phyloP scores from a whole-genome alignment of 2,113 vertebrate species.

The Myotis yumanensis region DNA sequence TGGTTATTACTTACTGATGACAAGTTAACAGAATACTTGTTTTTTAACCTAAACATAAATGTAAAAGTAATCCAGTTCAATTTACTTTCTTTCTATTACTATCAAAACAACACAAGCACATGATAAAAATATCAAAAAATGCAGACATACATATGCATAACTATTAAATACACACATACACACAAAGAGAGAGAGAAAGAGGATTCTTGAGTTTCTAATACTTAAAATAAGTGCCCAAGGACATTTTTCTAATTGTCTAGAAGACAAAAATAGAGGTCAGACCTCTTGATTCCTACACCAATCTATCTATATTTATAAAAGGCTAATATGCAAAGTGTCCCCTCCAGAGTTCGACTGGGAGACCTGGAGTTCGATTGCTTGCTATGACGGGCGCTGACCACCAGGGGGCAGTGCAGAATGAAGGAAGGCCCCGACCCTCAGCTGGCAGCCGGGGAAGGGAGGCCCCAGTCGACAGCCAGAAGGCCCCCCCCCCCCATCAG shows the following conservation, averaged over 20 bases:
- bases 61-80: neutral
- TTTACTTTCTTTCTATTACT: neutral
- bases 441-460: too few species aligned
- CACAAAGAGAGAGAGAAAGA: neutral
- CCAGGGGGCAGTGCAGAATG: accelerated
- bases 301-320: neutral
- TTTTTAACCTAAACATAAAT: neutral
- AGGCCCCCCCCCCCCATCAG: too few species aligned
- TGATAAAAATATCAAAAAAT: neutral
- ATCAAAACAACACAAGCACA: neutral
- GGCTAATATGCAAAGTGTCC: too few species aligned
- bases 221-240: neutral
- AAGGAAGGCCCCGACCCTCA: too few species aligned
- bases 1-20: neutral
- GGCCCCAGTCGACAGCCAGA: too few species aligned
- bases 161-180: neutral
- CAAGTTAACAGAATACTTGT: neutral
- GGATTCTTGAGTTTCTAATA: neutral
- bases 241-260: neutral
- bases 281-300: neutral
- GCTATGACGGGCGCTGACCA: too few species aligned
- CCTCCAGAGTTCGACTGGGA: too few species aligned
- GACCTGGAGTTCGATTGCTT: too few species aligned
- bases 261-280: neutral
- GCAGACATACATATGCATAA: neutral